Conservation (phyloP, 2,113 vertebrate genomes). For the Callithrix jacchus region DNA sequence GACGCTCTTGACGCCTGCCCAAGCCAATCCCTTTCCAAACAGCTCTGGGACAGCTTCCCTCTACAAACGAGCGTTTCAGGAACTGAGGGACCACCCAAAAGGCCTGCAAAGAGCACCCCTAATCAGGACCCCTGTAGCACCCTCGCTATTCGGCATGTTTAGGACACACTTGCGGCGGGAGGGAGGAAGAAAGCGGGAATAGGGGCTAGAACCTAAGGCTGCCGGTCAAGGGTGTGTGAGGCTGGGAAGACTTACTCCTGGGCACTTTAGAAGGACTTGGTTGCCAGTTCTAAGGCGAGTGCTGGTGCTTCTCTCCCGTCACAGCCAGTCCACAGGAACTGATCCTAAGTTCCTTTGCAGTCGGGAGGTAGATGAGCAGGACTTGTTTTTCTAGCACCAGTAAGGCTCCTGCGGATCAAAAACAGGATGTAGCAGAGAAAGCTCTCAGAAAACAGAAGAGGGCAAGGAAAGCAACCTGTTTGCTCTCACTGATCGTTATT, state of each 20-base stretch:
- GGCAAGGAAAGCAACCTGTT: too few species aligned
- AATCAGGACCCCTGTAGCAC: neutral
- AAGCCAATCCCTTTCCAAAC: neutral
- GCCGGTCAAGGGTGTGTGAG: neutral
- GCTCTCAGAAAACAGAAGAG: too few species aligned
- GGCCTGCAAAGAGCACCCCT: too few species aligned
- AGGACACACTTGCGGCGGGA: neutral
- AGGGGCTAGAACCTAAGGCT: neutral
- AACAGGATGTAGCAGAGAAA: too few species aligned
- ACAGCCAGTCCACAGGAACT: neutral
- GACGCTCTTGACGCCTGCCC: neutral
- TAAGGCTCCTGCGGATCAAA: too few species aligned
- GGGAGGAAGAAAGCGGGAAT: too few species aligned
- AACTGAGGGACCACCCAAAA: neutral
- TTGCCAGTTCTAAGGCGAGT: neutral
- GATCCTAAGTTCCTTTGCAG: too few species aligned
- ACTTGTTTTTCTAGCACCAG: too few species aligned
- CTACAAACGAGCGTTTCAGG: neutral
- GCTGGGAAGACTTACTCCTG: neutral
- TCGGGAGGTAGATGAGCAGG: too few species aligned
- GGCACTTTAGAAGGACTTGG: neutral
- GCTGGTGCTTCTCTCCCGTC: neutral
- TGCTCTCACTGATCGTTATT: too few species aligned
- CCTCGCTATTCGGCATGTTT: neutral
- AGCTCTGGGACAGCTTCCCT: accelerated